A percentile compares a stretch with the other conserved stretches of the same genome.
These are phyloP conservation scores for Stichopus horrens DNA, from an alignment of 53 echinoderm and acorn worm species.

Conservation along the genomic window DNA sequence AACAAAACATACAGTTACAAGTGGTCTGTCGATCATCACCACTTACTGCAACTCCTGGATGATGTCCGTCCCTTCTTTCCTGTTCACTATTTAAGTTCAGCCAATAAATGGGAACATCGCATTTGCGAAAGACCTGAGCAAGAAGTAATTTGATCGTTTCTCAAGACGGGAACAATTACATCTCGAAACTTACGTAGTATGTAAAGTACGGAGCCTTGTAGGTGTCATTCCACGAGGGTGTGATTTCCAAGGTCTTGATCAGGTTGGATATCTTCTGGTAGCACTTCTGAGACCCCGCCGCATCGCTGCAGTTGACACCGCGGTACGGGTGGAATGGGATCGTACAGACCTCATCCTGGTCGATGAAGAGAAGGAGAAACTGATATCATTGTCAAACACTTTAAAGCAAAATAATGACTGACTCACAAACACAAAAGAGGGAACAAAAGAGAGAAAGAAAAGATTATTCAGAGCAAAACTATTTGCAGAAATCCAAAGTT, in stretches of 20 bases:
- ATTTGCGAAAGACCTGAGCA: too few species aligned
- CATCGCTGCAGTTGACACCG: conserved; percentile 87
- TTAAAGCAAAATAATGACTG: not conserved
- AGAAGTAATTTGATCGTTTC: too few species aligned
- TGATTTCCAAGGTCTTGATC: conserved; percentile 55
- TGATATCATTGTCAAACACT: not conserved
- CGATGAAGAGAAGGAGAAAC: conserved; percentile 7
- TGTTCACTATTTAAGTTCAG: too few species aligned
- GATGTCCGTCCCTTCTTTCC: too few species aligned
- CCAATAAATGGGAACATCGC: too few species aligned
- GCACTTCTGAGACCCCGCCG: conserved; percentile 61
- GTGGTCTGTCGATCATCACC: too few species aligned
- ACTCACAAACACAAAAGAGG: not conserved
- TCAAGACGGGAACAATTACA: too few species aligned
- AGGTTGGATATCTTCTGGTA: conserved; percentile 56
- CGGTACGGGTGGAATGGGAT: conserved; percentile 77
- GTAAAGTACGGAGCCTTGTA: conserved; percentile 86
- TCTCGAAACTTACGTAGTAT: conserved; percentile 60
- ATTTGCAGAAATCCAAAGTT: too few species aligned
- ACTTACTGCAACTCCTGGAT: too few species aligned
- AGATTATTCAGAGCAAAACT: too few species aligned
- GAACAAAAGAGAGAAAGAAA: too few species aligned
- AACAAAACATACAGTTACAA: too few species aligned
- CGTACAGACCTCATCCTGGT: conserved; percentile 74
- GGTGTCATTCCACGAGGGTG: conserved; percentile 55